Evolutionary conservation across 2,113 vertebrate species (phyloP).

Genomic region (Microcebus lehilahytsara): DNA sequence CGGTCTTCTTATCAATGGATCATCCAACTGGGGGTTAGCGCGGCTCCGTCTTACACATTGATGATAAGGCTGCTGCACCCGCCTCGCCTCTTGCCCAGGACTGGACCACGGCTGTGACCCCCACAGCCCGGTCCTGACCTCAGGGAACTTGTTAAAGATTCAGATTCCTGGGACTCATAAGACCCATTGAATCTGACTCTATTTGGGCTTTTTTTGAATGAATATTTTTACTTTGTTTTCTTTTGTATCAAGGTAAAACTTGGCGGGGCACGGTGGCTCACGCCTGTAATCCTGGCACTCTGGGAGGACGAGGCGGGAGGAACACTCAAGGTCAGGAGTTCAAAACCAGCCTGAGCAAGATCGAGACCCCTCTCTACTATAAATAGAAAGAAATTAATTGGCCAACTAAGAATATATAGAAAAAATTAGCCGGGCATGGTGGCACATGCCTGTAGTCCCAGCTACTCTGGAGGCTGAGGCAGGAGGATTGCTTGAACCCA

Average conservation of each 20-base stretch:
- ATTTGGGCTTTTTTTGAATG: not conserved
- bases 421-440: too few species aligned
- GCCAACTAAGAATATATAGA: too few species aligned
- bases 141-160: not conserved
- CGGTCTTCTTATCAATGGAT: not conserved
- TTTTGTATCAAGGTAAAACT: not conserved
- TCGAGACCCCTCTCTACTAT: too few species aligned
- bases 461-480: too few species aligned
- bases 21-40: accelerated
- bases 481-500: too few species aligned
- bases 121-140: not conserved
- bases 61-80: accelerated
- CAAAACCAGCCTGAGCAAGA: too few species aligned
- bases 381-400: too few species aligned
- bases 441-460: too few species aligned
- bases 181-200: not conserved
- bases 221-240: not conserved
- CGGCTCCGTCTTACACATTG: accelerated
- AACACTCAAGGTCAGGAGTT: too few species aligned
- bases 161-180: not conserved
- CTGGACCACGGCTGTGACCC: not conserved
- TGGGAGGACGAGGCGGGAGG: too few species aligned
- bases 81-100: not conserved
- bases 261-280: not conserved
- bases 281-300: too few species aligned